Base-by-base conservation (phyloP, 2,113 vertebrate species). In the Tetrax tetrax region DNA sequence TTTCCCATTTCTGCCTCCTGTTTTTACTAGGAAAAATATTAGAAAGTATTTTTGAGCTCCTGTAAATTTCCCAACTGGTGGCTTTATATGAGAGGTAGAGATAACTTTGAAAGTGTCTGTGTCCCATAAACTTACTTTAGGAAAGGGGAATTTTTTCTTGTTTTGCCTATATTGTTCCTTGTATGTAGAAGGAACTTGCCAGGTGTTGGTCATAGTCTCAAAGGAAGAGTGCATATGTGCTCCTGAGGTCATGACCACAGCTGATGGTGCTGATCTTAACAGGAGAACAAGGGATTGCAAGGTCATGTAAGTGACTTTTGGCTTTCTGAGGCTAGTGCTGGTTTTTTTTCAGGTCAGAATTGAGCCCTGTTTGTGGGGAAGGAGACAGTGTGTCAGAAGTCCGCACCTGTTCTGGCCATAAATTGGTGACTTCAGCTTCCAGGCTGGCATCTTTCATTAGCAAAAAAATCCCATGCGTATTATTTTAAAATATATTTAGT, bases 1-100 rank as follows among this genome's bases (percentile, higher is more conserved):
- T 85, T 96, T 95, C 90, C 86, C 41, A 59, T 37, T 31, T 76
- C 56, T 90, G 48, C 61, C 50, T 96, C 87, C 89, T 94, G 64
- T 86, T 93, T 88, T 37, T 22, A 78, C 47, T 37, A 53, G 24
- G 11, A 83, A 78, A 71, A 94, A 94, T 71, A 81, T 29, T 86
- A 43, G 47, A 47, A 86, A 81, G 47, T 54, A 6, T 72, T 41
- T 45, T 16, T 56, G 37, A 37, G 13, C 38, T 84, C 33, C 71
- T 88, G 31, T 20, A 51, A 47, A 48, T 76, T 87, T 70, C 33
- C 21, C 38, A 72, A 47, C 24, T 90, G 50, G 50, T 79, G 50
- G 38, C 41, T 95, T 96, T 92, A 13, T 81, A 37, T 74, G 37
- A 76, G 83, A 89, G 24, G 19, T 37, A 17, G 54, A 78, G 65